phyloP scores from a whole-genome alignment of 1,140 invertebrate genomes.

The Cataglyphis hispanica region DNA sequence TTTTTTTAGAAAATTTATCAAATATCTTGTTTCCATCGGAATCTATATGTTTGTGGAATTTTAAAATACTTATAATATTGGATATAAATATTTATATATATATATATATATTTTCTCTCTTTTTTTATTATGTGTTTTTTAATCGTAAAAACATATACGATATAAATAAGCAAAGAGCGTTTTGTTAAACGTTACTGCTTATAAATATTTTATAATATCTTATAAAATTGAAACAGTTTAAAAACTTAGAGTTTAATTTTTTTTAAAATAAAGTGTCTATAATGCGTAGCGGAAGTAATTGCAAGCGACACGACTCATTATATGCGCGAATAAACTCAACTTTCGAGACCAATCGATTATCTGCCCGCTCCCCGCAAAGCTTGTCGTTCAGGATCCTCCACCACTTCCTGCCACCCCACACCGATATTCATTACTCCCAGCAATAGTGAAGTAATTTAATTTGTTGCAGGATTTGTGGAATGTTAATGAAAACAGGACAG shows the following conservation, averaged over 20 bases:
- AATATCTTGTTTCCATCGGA: not conserved
- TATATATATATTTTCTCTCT: no score
- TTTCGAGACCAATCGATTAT: conserved; percentile 82
- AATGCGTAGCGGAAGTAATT: conserved; percentile 43
- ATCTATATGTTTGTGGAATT: not conserved
- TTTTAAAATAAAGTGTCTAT: conserved; percentile 2
- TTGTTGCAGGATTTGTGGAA: conserved; percentile 85
- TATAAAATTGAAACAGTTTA: conserved; percentile 7
- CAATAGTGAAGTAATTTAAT: conserved; percentile 85
- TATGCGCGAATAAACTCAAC: conserved; percentile 71
- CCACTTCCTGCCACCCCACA: conserved; percentile 65
- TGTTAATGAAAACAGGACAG: conserved; percentile 85
- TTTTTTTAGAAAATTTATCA: not conserved
- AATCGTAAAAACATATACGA: not conserved
- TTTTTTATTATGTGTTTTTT: not conserved
- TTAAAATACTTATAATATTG: not conserved
- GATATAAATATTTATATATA: not conserved
- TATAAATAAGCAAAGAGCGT: not conserved
- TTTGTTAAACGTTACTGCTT: not conserved
- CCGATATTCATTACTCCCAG: conserved; percentile 82
- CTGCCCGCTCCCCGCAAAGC: conserved; percentile 62
- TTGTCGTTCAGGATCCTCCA: conserved; percentile 68
- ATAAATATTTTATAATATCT: no score
- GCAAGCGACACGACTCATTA: conserved; percentile 50
- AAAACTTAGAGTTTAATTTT: conserved; percentile 34